Base-by-base conservation (phyloP, 92 coral and sea anemone genomes). In the Pocillopora meandrina region DNA sequence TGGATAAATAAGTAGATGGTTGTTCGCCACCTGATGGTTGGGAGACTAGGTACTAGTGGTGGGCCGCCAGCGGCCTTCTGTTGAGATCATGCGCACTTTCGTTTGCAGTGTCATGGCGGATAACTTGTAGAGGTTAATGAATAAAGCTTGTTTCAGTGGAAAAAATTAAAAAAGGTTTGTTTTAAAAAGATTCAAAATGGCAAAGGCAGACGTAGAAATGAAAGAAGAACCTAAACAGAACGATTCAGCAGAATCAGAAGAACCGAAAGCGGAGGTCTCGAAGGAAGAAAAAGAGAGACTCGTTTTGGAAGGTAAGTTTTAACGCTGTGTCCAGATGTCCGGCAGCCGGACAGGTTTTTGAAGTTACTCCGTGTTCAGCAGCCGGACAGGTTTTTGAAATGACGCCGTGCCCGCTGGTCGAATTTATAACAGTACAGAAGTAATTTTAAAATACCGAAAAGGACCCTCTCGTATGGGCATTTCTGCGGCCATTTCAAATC, bases 201-300 rank as follows among this genome's bases (percentile, higher is more conserved):
- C 88, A 89, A 91, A 78, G 65, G 85, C 89, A 84, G 99, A 97
- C 71, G 94, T 93, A 62, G 99, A 97, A 85, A 97, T 97, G 99
- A 97, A 97, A 72, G 99, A 97, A 19, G 85, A 87, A 61, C 12
- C 83, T 34, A 79, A 76, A 17, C 75, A 52, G 26, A 87, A 81
- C 56, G 91, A 83, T n/a, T 61, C 89, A 31, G 91, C 86, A 56
- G 88, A 90, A 74, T 80, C 89, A 65, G 92, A 95, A 49, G 91
- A 84, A 16, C 90, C 96, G 10, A 87, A 91, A 74, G 91, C 89
- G 72, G 98, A 96, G 84, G 79, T 97, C 65, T 92, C 99, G 31
- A 93, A 91, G 83, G 97, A 90, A 75, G 99, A 97, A 82, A 86
- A 89, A 79, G 99, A 97, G 77, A 97, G 94, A 86, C 93, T 97